Evolutionary conservation across 2,113 vertebrate genomes (phyloP), one percentile per base, ranked within the genome.

Genomic region (Nibea coibor): DNA sequence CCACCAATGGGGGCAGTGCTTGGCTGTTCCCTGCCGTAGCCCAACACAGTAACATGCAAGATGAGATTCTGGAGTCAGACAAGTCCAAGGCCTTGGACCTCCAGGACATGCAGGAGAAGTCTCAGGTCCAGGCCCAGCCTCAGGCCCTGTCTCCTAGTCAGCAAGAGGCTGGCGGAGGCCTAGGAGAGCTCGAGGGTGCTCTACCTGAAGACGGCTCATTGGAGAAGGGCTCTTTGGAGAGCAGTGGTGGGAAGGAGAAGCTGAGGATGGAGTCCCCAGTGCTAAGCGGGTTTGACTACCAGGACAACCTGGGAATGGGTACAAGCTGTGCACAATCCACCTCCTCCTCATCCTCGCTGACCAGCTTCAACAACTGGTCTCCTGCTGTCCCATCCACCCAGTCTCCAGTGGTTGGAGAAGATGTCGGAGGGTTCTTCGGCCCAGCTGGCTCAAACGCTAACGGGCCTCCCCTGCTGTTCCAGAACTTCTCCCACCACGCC

Each of bases 321-420:
- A 96, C 97, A 62, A 91, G 88, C 94, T 97, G 10, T 75, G 95
- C 96, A 19, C 98, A 98, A 72, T 97, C 97, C 82, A 96, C 96
- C 77, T 96, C 97, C 68, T 97, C 97, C 58, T 96, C 97, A 10
- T 98, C 98, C 66, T 98, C 98, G 35, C 95, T 99, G 84, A 97
- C 97, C 78, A 96, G 97, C 87, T 99, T 99, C 66, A 99, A 97
- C 92, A 99, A 97, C 96, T 99, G 98, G 98, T 99, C 98, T 83
- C 96, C 98, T 83, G 97, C 97, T 51, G 97, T 98, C 50, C 96
- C 97, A 42, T 96, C 98, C 89, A 98, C 97, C 87, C 97, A 98
- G 83, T 98, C 97, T 85, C 96, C 97, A 42, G 96, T 97, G 88
- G 97, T 99, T 45, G 97, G 97, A 39, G 98, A 99, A 93, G 98